Evolutionary conservation across 2,888 invertebrate species (phyloP), one percentile per base, ranked within the genome.

Genomic region (Plutella xylostella): DNA sequence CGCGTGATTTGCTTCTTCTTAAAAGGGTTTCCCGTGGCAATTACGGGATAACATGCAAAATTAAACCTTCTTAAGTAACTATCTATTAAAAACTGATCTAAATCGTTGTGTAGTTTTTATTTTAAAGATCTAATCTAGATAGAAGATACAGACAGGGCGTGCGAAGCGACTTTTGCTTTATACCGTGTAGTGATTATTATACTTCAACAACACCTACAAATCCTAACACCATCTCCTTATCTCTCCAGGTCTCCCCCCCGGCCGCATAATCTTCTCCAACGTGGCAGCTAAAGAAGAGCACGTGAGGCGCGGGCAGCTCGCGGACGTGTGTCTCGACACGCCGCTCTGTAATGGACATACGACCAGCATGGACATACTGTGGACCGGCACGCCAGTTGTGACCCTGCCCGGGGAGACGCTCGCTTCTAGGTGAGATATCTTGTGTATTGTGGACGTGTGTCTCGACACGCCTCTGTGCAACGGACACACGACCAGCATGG

Each of bases 261-360:
- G 92, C 9, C 88, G 94, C 50, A 92, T 99, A 54, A 89, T 98
- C 49, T 99, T 99, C 84, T 97, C 97, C 17, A 98, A 98, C 75
- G 99, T 99, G 9, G 99, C 99, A 1, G 98, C 98, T 2, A 98
- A 98, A 63, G 96, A 99, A 67, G 99, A 99, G 70, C 99, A 99
- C 69, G 99, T 99, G 0, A 86, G 99, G 12, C 89, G 99, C 19
- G 99, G 99, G 0, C 98, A 99, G 73, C 79, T 99, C 51, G 97
- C 98, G 0, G 99, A 99, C 77, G 95, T 99, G 14, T 99, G 99
- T 61, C 86, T 99, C 20, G 99, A 99, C 78, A 99, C 99, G 0
- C 99, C 99, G 0, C 86, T 99, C n/a, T 99, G 99, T 70, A 99
- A 99, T 72, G 99, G 99, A 11, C 99, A 99, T 75, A 99, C 99